Conservation (phyloP, 1,140 invertebrate species). For the Hyles euphorbiae region DNA sequence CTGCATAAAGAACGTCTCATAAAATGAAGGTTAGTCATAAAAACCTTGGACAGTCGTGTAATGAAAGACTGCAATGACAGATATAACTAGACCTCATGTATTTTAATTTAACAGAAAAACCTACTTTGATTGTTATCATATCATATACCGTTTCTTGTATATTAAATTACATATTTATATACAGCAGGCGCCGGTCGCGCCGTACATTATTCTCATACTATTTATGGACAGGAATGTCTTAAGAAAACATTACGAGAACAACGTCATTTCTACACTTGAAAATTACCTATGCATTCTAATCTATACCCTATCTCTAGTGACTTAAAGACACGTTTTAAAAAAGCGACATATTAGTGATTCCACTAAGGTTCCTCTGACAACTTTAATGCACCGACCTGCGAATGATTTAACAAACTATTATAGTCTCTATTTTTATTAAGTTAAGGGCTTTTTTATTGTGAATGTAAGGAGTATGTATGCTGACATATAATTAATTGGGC, state of each 20-base stretch:
- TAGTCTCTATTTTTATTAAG: slow-evolving; percentile 2
- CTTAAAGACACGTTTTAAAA: slow-evolving; percentile 13
- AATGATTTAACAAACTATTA: not conserved
- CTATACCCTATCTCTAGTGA: slow-evolving; percentile 16
- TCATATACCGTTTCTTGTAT: no score
- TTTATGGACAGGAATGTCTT: slow-evolving; percentile 67
- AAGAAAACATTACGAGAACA: slow-evolving; percentile 51
- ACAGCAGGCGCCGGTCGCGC: slow-evolving; percentile 29
- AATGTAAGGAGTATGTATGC: slow-evolving; percentile 6
- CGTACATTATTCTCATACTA: slow-evolving; percentile 48
- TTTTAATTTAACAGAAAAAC: no score
- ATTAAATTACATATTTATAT: not conserved
- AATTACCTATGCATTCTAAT: slow-evolving; percentile 12
- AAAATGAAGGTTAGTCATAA: no score
- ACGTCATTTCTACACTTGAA: not conserved
- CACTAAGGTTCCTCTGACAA: not conserved
- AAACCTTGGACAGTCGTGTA: no score
- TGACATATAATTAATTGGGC: slow-evolving; percentile 29
- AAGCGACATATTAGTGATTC: slow-evolving; percentile 2
- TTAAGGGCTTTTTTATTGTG: slow-evolving; percentile 7
- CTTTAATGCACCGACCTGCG: not conserved
- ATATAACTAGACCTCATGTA: no score
- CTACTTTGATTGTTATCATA: no score
- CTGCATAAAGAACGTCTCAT: no score
- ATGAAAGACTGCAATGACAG: no score